A percentile compares a stretch with the other conserved stretches of the same genome.
phyloP scores from a whole-genome alignment of 2,113 vertebrate genomes.

The Myotis lucifugus region DNA sequence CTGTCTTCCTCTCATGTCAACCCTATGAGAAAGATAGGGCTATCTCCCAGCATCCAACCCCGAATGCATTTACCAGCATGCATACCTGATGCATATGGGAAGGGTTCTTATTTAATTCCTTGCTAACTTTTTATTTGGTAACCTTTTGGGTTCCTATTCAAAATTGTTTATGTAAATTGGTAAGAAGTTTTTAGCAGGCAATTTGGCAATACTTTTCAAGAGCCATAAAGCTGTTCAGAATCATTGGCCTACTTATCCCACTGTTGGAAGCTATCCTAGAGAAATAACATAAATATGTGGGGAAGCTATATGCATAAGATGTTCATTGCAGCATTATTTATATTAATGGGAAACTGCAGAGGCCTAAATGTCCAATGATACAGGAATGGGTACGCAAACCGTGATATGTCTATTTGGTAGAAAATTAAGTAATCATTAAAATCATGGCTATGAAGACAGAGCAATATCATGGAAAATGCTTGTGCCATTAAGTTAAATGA shows the following conservation, averaged over 20 bases:
- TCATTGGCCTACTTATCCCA: conserved; percentile 37
- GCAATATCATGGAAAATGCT: conserved; percentile 46
- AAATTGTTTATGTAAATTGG: conserved; percentile 69
- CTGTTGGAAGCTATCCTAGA: conserved; percentile 62
- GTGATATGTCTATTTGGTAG: background rate
- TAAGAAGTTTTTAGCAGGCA: conserved; percentile 62
- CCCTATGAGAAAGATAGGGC: background rate
- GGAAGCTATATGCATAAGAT: background rate
- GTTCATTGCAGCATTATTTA: conserved; percentile 65
- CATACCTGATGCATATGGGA: background rate
- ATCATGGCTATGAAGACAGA: conserved; percentile 29
- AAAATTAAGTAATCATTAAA: conserved; percentile 66
- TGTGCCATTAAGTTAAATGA: conserved; percentile 29
- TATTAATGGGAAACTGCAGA: conserved; percentile 39
- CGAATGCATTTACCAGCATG: background rate
- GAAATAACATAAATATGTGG: conserved; percentile 55
- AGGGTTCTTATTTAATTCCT: conserved; percentile 50
- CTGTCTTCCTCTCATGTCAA: background rate
- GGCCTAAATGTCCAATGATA: background rate
- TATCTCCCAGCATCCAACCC: background rate
- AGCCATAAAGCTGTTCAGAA: conserved; percentile 62
- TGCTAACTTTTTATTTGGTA: conserved; percentile 61
- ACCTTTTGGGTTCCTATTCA: conserved; percentile 56
- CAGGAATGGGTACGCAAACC: background rate
- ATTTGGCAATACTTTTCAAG: conserved; percentile 64